Percentiles rank a stretch among this genome's conserved stretches.
phyloP scores from a whole-genome alignment of 2,888 invertebrate species.

The Apotomis turbidana region DNA sequence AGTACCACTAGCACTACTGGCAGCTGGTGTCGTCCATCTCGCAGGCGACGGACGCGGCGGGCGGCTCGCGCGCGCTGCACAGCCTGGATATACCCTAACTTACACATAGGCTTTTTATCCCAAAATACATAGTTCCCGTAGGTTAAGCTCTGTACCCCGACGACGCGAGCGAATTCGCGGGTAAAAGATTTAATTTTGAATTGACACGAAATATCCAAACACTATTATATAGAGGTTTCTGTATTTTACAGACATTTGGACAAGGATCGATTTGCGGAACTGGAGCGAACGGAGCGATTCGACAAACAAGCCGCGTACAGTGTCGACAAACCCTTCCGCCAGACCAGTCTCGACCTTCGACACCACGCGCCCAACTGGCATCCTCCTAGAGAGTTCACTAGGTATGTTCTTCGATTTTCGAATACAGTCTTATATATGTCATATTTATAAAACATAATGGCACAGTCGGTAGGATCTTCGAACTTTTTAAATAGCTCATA shows the following conservation, averaged over 20 bases:
- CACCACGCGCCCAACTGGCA: constrained; percentile 76
- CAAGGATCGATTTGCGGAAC: constrained; percentile 75
- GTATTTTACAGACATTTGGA: constrained; percentile 68
- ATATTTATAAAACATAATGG: not conserved
- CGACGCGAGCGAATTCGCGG: too few species aligned
- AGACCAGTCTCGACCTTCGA: constrained; percentile 78
- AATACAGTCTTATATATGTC: not conserved
- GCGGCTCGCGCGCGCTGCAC: constrained; percentile 65
- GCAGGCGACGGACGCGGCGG: constrained; percentile 71
- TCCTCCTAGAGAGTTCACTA: constrained; percentile 77
- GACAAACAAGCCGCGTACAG: constrained; percentile 82
- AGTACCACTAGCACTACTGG: constrained; percentile 66
- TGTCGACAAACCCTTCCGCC: constrained; percentile 79
- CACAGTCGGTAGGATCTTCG: not conserved
- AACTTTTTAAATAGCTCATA: too few species aligned
- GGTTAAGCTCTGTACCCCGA: too few species aligned
- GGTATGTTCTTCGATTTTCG: constrained; percentile 54
- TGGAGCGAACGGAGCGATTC: constrained; percentile 78
- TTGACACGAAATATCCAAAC: too few species aligned
- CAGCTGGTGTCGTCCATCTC: constrained; percentile 80
- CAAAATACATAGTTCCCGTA: too few species aligned
- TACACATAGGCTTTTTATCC: too few species aligned
- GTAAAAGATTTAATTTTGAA: too few species aligned
- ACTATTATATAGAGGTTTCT: not conserved
- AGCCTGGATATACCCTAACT: too few species aligned